Evolutionary conservation across 2,888 invertebrate species (phyloP).

Genomic region (Drosophila vallismaia): DNA sequence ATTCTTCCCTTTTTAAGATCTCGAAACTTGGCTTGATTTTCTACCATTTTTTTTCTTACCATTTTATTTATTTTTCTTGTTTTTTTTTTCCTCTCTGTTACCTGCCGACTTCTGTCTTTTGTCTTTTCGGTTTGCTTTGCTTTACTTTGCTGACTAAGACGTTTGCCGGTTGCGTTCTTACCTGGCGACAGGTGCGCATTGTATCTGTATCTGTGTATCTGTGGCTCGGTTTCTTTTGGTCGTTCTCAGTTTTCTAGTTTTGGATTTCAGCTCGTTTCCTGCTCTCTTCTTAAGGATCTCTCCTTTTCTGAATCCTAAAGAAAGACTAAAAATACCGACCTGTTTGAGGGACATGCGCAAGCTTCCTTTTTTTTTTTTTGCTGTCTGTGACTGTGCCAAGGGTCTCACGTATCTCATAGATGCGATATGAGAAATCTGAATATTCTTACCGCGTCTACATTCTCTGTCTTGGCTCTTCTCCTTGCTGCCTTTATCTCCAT

Average conservation of each 20-base stretch:
- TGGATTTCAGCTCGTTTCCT: constrained; percentile 36
- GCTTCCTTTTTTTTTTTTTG: constrained; percentile 9
- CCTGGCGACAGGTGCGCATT: constrained; percentile 63
- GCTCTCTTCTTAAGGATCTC: constrained; percentile 14
- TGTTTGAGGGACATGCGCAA: constrained; percentile 13
- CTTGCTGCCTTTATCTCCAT: constrained; percentile 17
- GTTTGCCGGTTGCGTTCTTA: constrained; percentile 50
- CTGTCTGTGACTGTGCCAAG: constrained; percentile 13
- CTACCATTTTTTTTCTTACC: background rate
- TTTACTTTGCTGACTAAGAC: constrained; percentile 48
- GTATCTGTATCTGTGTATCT: background rate
- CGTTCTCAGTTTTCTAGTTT: constrained; percentile 25
- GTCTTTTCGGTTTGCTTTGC: constrained; percentile 29
- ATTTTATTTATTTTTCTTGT: constrained; percentile 34
- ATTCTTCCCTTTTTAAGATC: background rate
- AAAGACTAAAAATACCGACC: background rate
- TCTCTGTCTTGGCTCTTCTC: background rate
- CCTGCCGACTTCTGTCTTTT: constrained; percentile 20
- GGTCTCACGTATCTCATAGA: constrained; percentile 46
- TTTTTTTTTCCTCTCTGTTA: constrained; percentile 19
- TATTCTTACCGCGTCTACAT: constrained; percentile 21
- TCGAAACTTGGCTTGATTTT: constrained; percentile 14
- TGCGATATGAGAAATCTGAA: constrained; percentile 37
- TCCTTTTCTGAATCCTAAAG: background rate
- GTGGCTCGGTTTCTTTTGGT: constrained; percentile 1